Percentiles rank a stretch among this genome's conserved stretches.
Evolutionary conservation across 2,113 vertebrate species (phyloP).

Genomic region (Pongo pygmaeus): DNA sequence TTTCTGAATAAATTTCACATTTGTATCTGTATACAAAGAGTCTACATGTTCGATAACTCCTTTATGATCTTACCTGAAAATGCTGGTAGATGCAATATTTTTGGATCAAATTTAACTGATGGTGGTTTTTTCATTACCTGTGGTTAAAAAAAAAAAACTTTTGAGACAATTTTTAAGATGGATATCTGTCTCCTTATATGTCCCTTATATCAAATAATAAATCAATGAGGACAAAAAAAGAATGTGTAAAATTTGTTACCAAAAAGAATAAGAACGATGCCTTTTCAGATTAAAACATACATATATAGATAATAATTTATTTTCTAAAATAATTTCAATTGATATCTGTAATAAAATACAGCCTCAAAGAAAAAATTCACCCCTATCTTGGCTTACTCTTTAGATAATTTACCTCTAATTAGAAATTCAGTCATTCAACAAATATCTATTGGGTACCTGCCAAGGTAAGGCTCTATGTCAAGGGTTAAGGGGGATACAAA

Average conservation of each 20-base stretch:
- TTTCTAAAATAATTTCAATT: not conserved
- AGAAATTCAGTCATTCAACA: not conserved
- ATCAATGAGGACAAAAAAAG: not conserved
- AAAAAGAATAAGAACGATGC: not conserved
- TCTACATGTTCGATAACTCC: not conserved
- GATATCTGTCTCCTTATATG: not conserved
- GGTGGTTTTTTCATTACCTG: constrained; percentile 91
- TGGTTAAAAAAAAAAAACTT: not conserved
- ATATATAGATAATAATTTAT: not conserved
- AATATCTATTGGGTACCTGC: not conserved
- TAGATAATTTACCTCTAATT: not conserved
- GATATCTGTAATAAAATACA: not conserved
- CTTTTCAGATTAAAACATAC: not conserved
- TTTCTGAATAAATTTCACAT: not conserved
- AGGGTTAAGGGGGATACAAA: not conserved
- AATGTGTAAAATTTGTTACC: not conserved
- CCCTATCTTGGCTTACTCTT: not conserved
- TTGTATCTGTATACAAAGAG: not conserved
- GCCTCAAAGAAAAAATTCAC: not conserved
- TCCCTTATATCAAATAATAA: not conserved
- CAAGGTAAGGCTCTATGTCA: not conserved
- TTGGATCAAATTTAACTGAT: constrained; percentile 88
- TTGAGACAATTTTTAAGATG: not conserved
- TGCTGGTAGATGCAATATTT: constrained; percentile 87
- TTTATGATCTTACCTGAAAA: constrained; percentile 87